Evolutionary conservation across 2,113 vertebrate genomes (phyloP), one percentile per base, ranked within the genome.

Genomic region (Onychostruthus taczanowskii): DNA sequence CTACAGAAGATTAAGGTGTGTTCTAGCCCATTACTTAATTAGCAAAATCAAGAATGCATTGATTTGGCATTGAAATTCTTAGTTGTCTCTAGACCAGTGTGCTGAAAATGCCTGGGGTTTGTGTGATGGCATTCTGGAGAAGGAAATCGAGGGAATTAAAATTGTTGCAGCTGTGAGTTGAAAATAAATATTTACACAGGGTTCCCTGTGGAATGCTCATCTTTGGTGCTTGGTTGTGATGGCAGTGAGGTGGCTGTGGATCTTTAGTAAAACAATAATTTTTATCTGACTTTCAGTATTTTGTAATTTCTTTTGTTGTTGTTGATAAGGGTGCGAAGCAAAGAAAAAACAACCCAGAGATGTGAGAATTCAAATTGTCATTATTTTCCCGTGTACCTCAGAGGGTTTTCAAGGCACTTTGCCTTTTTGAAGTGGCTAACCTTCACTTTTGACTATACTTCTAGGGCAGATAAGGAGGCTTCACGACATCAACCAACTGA

Each of bases 361-460:
- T 80, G 83, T 93, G 90, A 93, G 79, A 94, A 90, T 27, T 85
- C 39, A 63, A 69, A 50, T 90, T 83, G 63, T 77, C 75, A 13
- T 52, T 80, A 12, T 66, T 90, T 90, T 90, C 67, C 59, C 63
- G 47, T 47, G 39, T 44, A 44, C 39, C 70, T 94, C 70, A 39
- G 66, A 56, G 15, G 28, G 30, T 83, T 94, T 91, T 90, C 63
- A 79, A 73, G 78, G 59, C 63, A 63, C 7, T 47, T 50, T 59
- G 63, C 33, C 27, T 85, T 76, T 94, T 86, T 83, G 75, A 90
- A 90, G 91, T 90, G 87, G 59, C 59, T 87, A 62, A 78, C 78
- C 69, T 85, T 83, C 73, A 84, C 66, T 91, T 84, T 39, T 93
- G 55, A 46, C 30, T 63, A 31, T 55, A 70, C 30, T 72, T 74